Base-by-base conservation (phyloP, 1,140 invertebrate species). In the Macrobrachium rosenbergii region DNA sequence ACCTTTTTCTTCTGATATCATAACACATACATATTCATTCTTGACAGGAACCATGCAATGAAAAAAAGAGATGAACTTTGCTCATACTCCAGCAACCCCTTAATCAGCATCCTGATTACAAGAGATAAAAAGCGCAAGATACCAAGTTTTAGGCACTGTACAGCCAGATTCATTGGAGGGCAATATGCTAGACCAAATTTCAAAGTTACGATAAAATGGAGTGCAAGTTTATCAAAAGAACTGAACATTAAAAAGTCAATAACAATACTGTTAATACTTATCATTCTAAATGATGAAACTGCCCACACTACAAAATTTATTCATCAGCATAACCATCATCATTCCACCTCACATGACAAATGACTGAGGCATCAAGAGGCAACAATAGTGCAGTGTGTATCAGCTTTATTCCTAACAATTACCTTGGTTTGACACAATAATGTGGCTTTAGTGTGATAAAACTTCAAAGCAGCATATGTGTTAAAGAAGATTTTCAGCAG, bases 261-360 rank as follows among this genome's bases (percentile, higher is more conserved):
- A 43, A 73, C 67, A 82, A 82, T 82, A 72, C 81, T 82, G 67
- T 82, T 72, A 52, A 82, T 72, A 45, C 69, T 37, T 37, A 72
- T 67, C 37, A 58, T 82, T n/a, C 81, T 21, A 82, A 72, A 82
- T 82, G 81, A 21, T 82, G 69, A 82, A 82, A 82, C 81, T 82
- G 81, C 81, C 69, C 69, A 73, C 59, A 82, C 59, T 28, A 52
- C 81, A 82, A 64, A 82, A 82, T 52, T 58, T 21, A 63, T 67
- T 45, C 52, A 52, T 52, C 52, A 12, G 52, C 52, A 52, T 52
- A 52, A 52, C 72, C 67, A 59, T 82, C 58, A 43, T 67, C 64
- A 52, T 43, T 73, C 81, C 67, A 82, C 64, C 67, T 80, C 69
- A 59, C 45, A 37, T 73, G 63, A 23, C 43, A 72, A 58, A 10